These are phyloP conservation scores for Trissolcus basalis DNA, from an alignment of 1,140 invertebrate species.

Conservation along the genomic window DNA sequence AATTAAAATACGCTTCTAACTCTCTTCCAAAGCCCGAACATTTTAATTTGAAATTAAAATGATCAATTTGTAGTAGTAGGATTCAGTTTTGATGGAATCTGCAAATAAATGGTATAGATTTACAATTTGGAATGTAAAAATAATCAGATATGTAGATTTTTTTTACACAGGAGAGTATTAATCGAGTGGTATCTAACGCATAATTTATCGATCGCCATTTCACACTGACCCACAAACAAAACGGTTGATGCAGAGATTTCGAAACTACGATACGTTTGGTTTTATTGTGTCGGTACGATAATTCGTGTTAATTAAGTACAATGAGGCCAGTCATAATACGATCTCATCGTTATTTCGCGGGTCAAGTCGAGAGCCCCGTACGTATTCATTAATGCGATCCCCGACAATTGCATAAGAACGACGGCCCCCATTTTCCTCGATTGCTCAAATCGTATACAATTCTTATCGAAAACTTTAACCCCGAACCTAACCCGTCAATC, in stretches of 20 bases:
- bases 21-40: no score
- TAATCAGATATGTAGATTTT: no score
- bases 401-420: conserved; percentile 55
- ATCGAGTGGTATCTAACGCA: conserved; percentile 11
- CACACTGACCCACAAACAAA: conserved; percentile 38
- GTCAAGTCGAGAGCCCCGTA: conserved; percentile 46
- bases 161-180: no score
- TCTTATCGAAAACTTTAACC: conserved; percentile 47
- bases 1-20: no score
- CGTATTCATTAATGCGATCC: conserved; percentile 61
- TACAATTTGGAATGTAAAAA: no score
- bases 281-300: conserved; percentile 50
- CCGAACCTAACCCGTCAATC: conserved; percentile 55
- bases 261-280: conserved; percentile 31
- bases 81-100: no score
- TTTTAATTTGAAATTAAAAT: no score
- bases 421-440: conserved; percentile 47
- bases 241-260: conserved; percentile 35
- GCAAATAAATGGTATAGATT: no score
- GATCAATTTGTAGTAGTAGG: no score
- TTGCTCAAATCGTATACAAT: conserved; percentile 36
- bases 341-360: conserved; percentile 53
- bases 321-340: conserved; percentile 53
- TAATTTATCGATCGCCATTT: conserved; percentile 35
- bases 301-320: conserved; percentile 57